Conservation (phyloP, 2,888 invertebrate species). For the Salticus scenicus region DNA sequence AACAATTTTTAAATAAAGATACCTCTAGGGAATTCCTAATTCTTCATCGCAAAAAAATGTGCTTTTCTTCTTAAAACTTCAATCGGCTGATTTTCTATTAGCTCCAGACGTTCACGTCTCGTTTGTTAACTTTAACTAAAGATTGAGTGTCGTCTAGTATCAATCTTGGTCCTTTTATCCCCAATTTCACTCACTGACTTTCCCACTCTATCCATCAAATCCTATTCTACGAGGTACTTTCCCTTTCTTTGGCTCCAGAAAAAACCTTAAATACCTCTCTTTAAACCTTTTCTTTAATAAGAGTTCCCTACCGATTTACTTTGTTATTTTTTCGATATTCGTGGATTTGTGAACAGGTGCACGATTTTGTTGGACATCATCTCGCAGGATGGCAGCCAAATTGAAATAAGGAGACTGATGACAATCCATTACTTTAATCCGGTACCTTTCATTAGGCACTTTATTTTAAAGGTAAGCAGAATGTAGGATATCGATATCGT, state of each 20-base stretch:
- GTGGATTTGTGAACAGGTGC: background rate
- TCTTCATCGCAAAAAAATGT: too few relatives aligned
- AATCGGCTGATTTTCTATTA: background rate
- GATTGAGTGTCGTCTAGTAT: slow-evolving; percentile 6
- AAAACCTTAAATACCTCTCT: background rate
- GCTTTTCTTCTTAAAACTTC: background rate
- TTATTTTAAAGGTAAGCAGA: too few relatives aligned
- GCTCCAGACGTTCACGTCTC: background rate
- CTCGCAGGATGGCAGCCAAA: too few relatives aligned
- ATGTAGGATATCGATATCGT: too few relatives aligned
- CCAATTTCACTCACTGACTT: slow-evolving; percentile 9
- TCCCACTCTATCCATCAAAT: slow-evolving; percentile 1
- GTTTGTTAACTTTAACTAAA: background rate
- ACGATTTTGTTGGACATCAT: background rate
- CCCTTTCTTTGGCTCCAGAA: background rate
- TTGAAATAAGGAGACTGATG: too few relatives aligned
- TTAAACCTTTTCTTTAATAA: slow-evolving; percentile 8
- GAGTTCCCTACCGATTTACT: background rate
- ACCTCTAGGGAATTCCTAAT: too few relatives aligned
- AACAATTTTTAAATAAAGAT: too few relatives aligned
- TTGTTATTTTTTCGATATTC: too few relatives aligned
- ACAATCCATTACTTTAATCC: too few relatives aligned
- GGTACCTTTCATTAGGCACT: too few relatives aligned
- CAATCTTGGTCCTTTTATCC: slow-evolving; percentile 12
- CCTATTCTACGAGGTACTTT: background rate